Percentiles rank a stretch among this genome's conserved stretches.
Evolutionary conservation across 2,113 vertebrate species (phyloP).

Genomic region (Eurystomus gularis): DNA sequence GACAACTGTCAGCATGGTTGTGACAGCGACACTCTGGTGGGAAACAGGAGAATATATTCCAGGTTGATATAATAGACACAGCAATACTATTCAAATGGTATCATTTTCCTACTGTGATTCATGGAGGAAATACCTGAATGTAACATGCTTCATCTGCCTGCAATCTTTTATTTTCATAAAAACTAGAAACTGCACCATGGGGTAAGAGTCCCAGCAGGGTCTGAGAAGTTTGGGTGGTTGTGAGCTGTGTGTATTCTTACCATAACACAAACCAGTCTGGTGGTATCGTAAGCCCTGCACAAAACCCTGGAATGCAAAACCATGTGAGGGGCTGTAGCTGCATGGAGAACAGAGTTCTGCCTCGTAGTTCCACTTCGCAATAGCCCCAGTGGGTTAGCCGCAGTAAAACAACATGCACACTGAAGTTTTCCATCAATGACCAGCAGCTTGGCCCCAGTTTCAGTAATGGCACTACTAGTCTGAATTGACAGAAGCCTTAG

Average conservation of each 20-base stretch:
- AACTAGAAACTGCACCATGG: not conserved
- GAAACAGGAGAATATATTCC: not conserved
- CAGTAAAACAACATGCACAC: not conserved
- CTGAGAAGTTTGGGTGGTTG: not conserved
- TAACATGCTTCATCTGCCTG: not conserved
- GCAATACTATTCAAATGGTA: not conserved
- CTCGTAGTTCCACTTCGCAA: not conserved
- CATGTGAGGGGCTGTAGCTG: not conserved
- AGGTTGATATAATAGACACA: not conserved
- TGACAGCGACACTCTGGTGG: slow-evolving; percentile 86
- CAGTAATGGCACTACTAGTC: not conserved
- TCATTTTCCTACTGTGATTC: not conserved
- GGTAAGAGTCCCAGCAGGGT: not conserved
- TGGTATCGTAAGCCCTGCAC: not conserved
- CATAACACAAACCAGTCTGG: not conserved
- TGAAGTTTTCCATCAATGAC: not conserved
- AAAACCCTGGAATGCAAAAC: not conserved
- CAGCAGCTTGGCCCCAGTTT: not conserved
- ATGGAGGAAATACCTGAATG: not conserved
- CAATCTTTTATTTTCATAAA: not conserved
- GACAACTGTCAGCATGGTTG: slow-evolving; percentile 82
- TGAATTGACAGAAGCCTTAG: not conserved
- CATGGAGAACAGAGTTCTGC: not conserved
- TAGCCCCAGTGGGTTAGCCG: not conserved
- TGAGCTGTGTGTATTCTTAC: not conserved